Conservation (phyloP, 2,888 invertebrate species). For the Clostera curtula region DNA sequence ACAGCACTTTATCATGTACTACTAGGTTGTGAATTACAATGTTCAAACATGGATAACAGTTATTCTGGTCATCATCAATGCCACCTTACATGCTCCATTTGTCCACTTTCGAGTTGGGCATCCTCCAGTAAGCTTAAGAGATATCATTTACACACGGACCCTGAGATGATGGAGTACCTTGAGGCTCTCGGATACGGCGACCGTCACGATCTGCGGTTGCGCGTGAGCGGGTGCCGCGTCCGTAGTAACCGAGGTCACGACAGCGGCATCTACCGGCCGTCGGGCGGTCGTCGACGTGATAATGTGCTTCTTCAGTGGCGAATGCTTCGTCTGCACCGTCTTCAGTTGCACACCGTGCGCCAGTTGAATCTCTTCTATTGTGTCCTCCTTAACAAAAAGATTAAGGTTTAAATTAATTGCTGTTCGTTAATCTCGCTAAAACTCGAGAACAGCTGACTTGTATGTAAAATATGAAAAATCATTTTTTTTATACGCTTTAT, state of each 20-base stretch:
- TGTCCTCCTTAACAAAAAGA: too few relatives aligned
- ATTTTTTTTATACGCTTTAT: too few relatives aligned
- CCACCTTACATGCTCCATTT: too few relatives aligned
- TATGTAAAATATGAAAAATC: too few relatives aligned
- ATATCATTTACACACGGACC: not conserved
- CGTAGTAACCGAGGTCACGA: slow-evolving; percentile 19
- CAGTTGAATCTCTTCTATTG: slow-evolving; percentile 39
- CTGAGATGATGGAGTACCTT: slow-evolving; percentile 30
- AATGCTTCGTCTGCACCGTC: slow-evolving; percentile 51
- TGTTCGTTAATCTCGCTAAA: too few relatives aligned
- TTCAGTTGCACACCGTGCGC: slow-evolving; percentile 49
- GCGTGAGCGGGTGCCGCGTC: slow-evolving; percentile 12
- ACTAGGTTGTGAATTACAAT: too few relatives aligned
- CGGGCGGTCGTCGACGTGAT: slow-evolving; percentile 44
- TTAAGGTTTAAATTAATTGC: too few relatives aligned
- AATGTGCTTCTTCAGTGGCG: slow-evolving; percentile 60
- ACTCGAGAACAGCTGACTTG: too few relatives aligned
- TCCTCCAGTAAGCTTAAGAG: not conserved
- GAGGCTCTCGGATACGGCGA: slow-evolving; percentile 53
- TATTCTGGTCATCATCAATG: too few relatives aligned
- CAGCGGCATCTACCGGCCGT: slow-evolving; percentile 25
- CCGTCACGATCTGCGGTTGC: slow-evolving; percentile 49
- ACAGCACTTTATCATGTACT: too few relatives aligned
- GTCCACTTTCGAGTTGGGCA: too few relatives aligned
- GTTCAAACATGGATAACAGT: too few relatives aligned